Conservation (phyloP, 2,797 vertebrate genomes). For the Tinamus major region DNA sequence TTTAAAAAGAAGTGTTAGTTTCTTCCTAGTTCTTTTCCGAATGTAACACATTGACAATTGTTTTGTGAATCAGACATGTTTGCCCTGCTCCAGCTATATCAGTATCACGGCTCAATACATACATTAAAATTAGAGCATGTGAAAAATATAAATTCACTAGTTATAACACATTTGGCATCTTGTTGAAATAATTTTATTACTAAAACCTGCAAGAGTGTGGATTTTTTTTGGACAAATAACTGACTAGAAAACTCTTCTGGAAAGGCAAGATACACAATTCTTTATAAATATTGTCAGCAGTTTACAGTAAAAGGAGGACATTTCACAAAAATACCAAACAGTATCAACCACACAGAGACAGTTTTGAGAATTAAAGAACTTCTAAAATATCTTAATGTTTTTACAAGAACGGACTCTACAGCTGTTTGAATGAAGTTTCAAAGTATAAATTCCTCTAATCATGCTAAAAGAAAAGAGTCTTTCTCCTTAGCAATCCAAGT, state of each 20-base stretch:
- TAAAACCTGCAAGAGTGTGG: constrained; percentile 1
- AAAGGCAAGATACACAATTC: background rate
- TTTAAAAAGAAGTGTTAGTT: no score
- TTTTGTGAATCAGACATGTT: background rate
- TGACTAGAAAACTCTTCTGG: constrained; percentile 16
- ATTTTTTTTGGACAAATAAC: constrained; percentile 27
- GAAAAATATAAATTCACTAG: background rate
- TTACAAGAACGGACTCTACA: background rate
- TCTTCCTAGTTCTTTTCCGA: background rate
- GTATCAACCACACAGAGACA: background rate
- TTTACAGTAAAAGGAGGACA: constrained; percentile 34
- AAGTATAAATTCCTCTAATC: background rate
- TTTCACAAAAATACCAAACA: constrained; percentile 22
- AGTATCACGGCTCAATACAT: background rate
- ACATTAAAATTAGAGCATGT: background rate
- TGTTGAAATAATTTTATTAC: background rate
- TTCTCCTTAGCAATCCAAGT: background rate
- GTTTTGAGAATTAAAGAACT: background rate
- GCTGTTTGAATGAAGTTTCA: constrained; percentile 20
- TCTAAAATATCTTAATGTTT: background rate
- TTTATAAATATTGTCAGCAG: background rate
- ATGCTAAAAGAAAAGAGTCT: background rate
- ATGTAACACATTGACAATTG: background rate
- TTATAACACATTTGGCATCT: background rate
- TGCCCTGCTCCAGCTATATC: background rate